A percentile compares a stretch with the other conserved stretches of the same genome.
Conservation (phyloP, 2,113 vertebrate species). For the Ondatra zibethicus region DNA sequence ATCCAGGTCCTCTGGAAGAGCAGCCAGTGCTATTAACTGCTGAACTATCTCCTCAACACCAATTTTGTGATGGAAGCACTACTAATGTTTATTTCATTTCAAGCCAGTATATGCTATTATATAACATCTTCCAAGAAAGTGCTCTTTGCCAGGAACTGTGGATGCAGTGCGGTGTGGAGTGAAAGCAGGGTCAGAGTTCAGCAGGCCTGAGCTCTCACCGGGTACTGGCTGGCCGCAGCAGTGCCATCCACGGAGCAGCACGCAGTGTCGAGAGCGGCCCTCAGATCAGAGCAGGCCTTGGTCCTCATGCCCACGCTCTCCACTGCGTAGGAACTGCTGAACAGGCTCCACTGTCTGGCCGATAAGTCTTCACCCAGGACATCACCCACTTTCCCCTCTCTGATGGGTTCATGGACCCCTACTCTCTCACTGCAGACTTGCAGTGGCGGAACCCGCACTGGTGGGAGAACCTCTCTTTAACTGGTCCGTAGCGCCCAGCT, state of each 20-base stretch:
- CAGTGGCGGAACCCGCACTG: neutral
- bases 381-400: neutral
- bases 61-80: neutral
- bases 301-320: neutral
- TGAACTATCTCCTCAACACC: neutral
- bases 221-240: neutral
- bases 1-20: neutral
- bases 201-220: neutral
- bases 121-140: constrained; percentile 81
- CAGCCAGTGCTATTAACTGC: neutral
- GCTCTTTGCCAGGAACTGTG: neutral
- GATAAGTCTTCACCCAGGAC: neutral
- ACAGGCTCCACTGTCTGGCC: neutral
- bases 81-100: constrained; percentile 26
- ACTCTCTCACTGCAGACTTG: neutral
- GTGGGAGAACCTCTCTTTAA: neutral
- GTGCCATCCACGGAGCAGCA: neutral
- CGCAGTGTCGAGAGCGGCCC: neutral
- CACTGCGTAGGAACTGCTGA: neutral
- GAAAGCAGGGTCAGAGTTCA: neutral
- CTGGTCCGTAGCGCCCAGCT: neutral
- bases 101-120: constrained; percentile 82
- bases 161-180: neutral
- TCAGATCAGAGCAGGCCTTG: neutral
- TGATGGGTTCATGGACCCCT: no score